Percentiles rank a stretch among this genome's conserved stretches.
These are phyloP conservation scores for Sussaba pulchella DNA, from an alignment of 2,888 invertebrate genomes.

Conservation along the genomic window DNA sequence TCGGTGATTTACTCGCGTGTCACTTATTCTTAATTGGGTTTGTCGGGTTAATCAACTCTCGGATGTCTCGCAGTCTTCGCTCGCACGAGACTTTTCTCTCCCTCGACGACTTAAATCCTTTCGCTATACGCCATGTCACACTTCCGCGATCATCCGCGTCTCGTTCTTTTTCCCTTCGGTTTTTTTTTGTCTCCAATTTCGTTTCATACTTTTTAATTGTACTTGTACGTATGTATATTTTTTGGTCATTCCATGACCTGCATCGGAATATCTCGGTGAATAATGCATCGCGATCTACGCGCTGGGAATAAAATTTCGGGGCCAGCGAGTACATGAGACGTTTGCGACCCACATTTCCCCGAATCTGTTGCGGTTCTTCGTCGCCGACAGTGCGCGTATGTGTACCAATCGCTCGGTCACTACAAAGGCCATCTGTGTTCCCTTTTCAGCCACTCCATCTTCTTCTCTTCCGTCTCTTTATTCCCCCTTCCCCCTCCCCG, in stretches of 20 bases:
- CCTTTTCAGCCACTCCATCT: conserved; percentile 63
- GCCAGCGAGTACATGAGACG: conserved; percentile 15
- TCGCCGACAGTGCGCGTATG: conserved; percentile 52
- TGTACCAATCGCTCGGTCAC: conserved; percentile 68
- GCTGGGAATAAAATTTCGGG: conserved; percentile 36
- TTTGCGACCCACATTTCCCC: conserved; percentile 53
- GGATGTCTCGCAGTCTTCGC: conserved; percentile 30
- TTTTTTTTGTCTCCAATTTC: not conserved
- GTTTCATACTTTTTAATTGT: conserved; percentile 15
- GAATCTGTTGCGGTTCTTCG: conserved; percentile 43
- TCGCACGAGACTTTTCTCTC: conserved; percentile 15
- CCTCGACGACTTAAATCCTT: not conserved
- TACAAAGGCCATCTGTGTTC: conserved; percentile 80
- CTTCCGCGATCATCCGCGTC: conserved; percentile 15
- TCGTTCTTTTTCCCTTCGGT: not conserved
- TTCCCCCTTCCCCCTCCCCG: conserved; percentile 7
- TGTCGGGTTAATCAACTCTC: conserved; percentile 64
- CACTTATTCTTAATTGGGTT: conserved; percentile 78
- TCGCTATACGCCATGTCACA: conserved; percentile 1
- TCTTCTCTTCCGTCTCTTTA: conserved; percentile 63
- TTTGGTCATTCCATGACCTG: not conserved
- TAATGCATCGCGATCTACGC: conserved; percentile 36
- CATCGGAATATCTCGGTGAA: conserved; percentile 6
- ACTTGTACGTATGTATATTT: not conserved
- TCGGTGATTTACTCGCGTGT: conserved; percentile 75